These are phyloP conservation scores for Phytoseiulus persimilis DNA, from an alignment of 2,888 invertebrate genomes.

Conservation along the genomic window DNA sequence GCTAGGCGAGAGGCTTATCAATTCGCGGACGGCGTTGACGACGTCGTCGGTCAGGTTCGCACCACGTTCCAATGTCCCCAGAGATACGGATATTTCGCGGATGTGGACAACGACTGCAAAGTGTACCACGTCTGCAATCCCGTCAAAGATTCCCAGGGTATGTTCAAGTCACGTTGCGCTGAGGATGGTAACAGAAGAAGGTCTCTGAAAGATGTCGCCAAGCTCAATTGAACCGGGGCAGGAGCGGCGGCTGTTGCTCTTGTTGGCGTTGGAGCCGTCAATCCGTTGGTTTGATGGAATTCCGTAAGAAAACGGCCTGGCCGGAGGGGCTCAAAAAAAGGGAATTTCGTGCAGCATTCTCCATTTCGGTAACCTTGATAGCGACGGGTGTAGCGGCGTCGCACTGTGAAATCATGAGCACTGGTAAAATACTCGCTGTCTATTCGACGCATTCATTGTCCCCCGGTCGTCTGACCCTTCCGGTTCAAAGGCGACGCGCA, in stretches of 20 bases:
- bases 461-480: neutral
- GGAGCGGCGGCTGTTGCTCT: no score
- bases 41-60: conserved; percentile 42
- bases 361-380: neutral
- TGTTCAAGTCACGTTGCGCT: neutral
- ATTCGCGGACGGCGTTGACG: conserved; percentile 43
- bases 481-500: neutral
- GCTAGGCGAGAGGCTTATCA: conserved; percentile 42
- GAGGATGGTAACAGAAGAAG: no score
- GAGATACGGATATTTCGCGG: conserved; percentile 44
- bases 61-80: conserved; percentile 42
- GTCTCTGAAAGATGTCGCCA: no score
- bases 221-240: neutral
- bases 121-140: conserved; percentile 44
- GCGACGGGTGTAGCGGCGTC: neutral
- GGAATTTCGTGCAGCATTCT: neutral
- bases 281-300: neutral
- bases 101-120: conserved; percentile 44
- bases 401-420: neutral
- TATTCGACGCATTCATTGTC: neutral
- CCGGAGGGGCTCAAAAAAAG: neutral
- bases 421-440: neutral
- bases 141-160: conserved; percentile 39
- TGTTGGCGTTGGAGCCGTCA: neutral
- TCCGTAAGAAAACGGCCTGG: neutral